Conservation (phyloP, 1,140 invertebrate species). For the Megathymus violae region DNA sequence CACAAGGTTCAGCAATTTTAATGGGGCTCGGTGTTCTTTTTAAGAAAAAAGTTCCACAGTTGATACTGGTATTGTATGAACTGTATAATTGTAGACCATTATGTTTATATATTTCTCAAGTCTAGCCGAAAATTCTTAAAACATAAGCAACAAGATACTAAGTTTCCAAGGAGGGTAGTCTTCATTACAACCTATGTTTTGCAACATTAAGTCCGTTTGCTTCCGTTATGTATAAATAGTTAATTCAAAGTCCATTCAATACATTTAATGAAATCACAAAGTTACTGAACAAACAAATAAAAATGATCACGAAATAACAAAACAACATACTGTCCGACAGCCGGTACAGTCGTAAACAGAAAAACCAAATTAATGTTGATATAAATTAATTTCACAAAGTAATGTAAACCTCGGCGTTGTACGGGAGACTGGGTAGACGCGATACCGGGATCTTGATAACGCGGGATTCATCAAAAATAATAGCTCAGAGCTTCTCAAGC, state of each 20-base stretch:
- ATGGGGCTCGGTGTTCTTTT: too few species aligned
- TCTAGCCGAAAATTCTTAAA: too few species aligned
- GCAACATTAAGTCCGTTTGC: neutral
- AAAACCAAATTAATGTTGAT: constrained; percentile 16
- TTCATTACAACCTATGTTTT: too few species aligned
- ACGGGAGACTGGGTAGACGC: constrained; percentile 12
- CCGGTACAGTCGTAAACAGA: neutral
- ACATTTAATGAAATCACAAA: neutral
- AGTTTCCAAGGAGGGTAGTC: too few species aligned
- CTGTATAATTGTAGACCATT: too few species aligned
- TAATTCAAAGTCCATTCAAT: too few species aligned
- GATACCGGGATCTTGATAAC: constrained; percentile 32
- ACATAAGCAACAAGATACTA: too few species aligned
- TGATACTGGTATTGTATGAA: too few species aligned
- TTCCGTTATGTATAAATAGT: too few species aligned
- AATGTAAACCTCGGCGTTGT: neutral
- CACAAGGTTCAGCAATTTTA: too few species aligned
- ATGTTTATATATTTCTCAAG: too few species aligned
- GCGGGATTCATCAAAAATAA: constrained; percentile 31
- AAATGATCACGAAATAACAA: neutral
- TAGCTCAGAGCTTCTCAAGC: constrained; percentile 22
- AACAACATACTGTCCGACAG: neutral
- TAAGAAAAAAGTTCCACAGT: too few species aligned
- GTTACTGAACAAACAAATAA: neutral
- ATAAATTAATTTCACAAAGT: neutral